Base-by-base conservation (phyloP, 2,113 vertebrate species). In the Pangasianodon hypophthalmus region DNA sequence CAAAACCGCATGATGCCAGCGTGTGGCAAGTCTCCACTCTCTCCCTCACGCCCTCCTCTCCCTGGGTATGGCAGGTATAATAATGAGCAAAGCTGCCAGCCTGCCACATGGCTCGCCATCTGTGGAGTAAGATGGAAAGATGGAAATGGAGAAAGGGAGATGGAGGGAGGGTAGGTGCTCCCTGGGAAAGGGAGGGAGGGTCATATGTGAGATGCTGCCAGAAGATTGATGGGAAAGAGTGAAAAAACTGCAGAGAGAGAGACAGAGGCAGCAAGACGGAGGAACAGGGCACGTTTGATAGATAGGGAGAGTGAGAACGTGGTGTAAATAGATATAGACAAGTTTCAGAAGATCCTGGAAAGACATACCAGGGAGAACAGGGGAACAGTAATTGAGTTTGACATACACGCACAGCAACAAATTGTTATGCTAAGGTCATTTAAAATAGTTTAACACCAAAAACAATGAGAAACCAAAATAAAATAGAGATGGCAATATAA, bases 11-110 rank as follows among this genome's bases (percentile, higher is more conserved):
- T 56, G 54, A 69, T 84, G 71, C 58, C 84, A 67, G 77, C 48
- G 82, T 92, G 88, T 83, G 81, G 81, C 54, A 83, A 58, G 8
- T 84, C 16, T 29, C 87, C 82, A 75, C 21, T 6, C 88, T 87
- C 83, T 91, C 92, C 60, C 87, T 82, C 69, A 91, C 88, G 90
- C 89, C 90, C 18, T 91, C 92, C 89, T 92, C 93, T 93, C 90
- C 88, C 82, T 83, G 87, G 89, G 90, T 92, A 91, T 91, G 90
- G 94, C 84, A 37, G 94, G 91, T 93, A 93, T 67, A 93, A 95
- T 95, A 95, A 95, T 95, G 93, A 95, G 93, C 93, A 58, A 86
- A 92, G 93, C 92, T 92, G 92, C 93, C 52, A 89, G 87, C 82
- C 89, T 92, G 91, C 92, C 92, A 92, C 92, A 89, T 91, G 93